Evolutionary conservation across 2,113 vertebrate species (phyloP).

Genomic region (Fregata magnificens): DNA sequence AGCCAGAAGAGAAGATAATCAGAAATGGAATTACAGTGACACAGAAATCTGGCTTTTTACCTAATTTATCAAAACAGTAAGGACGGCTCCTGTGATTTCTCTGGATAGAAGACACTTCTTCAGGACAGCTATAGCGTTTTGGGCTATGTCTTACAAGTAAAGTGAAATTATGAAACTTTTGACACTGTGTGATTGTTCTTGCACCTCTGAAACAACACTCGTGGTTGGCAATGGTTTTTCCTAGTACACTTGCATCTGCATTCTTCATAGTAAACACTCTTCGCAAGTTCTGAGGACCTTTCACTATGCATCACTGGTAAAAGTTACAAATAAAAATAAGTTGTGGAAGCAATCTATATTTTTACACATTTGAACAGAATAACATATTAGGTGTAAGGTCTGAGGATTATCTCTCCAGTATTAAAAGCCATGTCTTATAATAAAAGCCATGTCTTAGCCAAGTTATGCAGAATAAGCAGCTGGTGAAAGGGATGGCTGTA

Average conservation of each 20-base stretch:
- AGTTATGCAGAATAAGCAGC: background rate
- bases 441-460: background rate
- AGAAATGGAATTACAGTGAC: background rate
- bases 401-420: background rate
- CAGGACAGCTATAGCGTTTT: background rate
- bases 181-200: background rate
- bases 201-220: background rate
- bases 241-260: background rate
- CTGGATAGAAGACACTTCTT: background rate
- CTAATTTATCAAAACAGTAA: background rate
- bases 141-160: background rate
- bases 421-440: background rate
- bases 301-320: background rate
- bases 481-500: background rate
- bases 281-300: background rate
- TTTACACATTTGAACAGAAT: background rate
- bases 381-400: background rate
- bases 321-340: background rate
- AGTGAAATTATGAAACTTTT: background rate
- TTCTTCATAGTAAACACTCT: background rate
- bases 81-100: background rate
- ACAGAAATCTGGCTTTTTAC: background rate
- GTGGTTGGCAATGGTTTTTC: background rate
- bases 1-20: background rate
- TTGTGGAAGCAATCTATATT: background rate